Evolutionary conservation across 2,113 vertebrate genomes (phyloP).

Genomic region (Psittacula cyanocephala): DNA sequence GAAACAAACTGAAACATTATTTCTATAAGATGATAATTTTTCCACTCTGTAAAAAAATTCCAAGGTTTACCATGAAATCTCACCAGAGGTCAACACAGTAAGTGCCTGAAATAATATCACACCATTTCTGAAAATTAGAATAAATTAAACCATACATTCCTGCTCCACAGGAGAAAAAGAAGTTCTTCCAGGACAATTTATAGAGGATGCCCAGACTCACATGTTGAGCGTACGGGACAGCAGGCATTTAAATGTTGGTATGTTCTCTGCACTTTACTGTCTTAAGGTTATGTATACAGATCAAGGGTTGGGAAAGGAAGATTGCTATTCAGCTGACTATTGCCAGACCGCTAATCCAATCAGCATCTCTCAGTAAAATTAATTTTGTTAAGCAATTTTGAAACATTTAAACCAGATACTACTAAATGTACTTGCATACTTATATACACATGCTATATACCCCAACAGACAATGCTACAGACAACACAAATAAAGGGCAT

Average conservation of each 20-base stretch:
- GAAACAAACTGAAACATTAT: slow-evolving; percentile 44
- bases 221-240: fast-evolving
- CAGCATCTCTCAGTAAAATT: neutral
- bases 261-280: neutral
- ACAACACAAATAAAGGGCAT: neutral
- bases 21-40: slow-evolving; percentile 2
- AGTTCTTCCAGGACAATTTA: neutral
- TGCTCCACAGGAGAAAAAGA: neutral
- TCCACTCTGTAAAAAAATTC: slow-evolving; percentile 14
- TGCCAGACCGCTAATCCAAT: neutral
- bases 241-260: neutral
- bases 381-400: neutral
- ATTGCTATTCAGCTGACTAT: neutral
- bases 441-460: neutral
- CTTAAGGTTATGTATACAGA: neutral
- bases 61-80: neutral
- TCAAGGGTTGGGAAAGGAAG: neutral
- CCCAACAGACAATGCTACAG: neutral
- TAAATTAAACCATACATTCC: neutral
- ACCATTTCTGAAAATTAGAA: slow-evolving; percentile 27
- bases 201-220: neutral
- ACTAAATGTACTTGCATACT: neutral
- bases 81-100: neutral
- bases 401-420: neutral
- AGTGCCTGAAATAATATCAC: slow-evolving; percentile 13